Base-by-base conservation (phyloP, 2,797 vertebrate genomes). In the Cryptoprocta ferox region DNA sequence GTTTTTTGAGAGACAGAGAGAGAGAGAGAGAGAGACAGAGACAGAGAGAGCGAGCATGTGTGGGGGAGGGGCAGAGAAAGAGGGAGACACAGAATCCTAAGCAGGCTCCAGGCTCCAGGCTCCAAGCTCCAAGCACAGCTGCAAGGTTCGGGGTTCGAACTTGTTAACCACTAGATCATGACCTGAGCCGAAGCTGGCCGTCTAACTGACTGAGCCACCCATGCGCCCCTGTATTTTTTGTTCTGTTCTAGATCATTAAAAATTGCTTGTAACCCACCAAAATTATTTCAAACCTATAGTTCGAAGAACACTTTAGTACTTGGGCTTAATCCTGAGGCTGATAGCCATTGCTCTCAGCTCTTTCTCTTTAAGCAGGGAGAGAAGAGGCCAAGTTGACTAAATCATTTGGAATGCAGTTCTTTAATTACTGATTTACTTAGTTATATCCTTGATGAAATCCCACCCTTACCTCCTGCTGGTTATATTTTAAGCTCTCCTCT, bases 331-430 rank as follows among this genome's bases (percentile, higher is more conserved):
- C 6, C 21, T 79, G 13, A 80, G 83, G 8, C 71, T 32, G 63
- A 79, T 32, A 87, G 56, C 30, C n/a, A 73, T 65, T 93, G 45
- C 24, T 87, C 53, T 81, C 45, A 79, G 45, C 28, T 76, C 39
- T 63, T 90, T 93, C 37, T 89, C 48, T 88, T 94, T 81, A 75
- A 85, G 75, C 13, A 37, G 56, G 30, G 37, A 89, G 39, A 61
- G 21, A 65, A 93, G 56, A 78, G 13, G 18, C 42, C 35, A 42
- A 63, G 5, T 86, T 89, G 53, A 76, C 28, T 56, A 56, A 96
- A 18, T 59, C 15, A 91, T 83, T 89, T 95, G 42, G 28, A 96
- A 92, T 71, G 24, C 42, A 94, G 18, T 90, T 92, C 30, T 56
- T 81, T 94, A 86, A 93, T 95, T 93, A 18, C 18, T 48, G 15